phyloP scores from a whole-genome alignment of 2,797 vertebrate genomes.

The Graptemys geographica region DNA sequence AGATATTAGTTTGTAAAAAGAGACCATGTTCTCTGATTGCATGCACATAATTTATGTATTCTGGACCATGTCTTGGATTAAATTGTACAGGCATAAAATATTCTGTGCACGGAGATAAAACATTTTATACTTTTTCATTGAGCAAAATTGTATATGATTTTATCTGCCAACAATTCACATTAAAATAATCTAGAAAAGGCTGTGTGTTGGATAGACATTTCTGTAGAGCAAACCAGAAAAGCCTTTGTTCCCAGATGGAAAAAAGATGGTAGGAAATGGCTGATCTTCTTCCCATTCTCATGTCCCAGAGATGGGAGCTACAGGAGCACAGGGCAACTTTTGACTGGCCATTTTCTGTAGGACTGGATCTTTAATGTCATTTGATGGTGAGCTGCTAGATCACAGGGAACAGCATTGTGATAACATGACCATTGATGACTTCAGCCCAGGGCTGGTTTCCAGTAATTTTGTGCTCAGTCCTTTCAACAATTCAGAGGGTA shows the following conservation, averaged over 20 bases:
- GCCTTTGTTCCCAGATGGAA: not conserved
- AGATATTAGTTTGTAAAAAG: not conserved
- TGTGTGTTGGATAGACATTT: not conserved
- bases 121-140: not conserved
- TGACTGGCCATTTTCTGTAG: not conserved
- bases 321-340: not conserved
- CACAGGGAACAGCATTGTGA: not conserved
- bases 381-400: not conserved
- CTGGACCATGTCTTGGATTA: not conserved
- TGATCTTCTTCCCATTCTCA: not conserved
- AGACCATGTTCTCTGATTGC: not conserved
- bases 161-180: not conserved
- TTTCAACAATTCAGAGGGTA: not conserved
- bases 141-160: not conserved
- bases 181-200: not conserved
- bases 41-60: not conserved
- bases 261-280: no score
- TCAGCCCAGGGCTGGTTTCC: not conserved
- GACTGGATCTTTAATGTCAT: not conserved
- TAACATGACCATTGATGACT: not conserved
- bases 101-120: not conserved
- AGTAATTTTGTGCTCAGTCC: not conserved
- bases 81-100: not conserved
- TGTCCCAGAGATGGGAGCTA: not conserved
- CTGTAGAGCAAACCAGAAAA: not conserved